phyloP scores from a whole-genome alignment of 2,888 invertebrate species.

The Hirtodrosophila alboralis region DNA sequence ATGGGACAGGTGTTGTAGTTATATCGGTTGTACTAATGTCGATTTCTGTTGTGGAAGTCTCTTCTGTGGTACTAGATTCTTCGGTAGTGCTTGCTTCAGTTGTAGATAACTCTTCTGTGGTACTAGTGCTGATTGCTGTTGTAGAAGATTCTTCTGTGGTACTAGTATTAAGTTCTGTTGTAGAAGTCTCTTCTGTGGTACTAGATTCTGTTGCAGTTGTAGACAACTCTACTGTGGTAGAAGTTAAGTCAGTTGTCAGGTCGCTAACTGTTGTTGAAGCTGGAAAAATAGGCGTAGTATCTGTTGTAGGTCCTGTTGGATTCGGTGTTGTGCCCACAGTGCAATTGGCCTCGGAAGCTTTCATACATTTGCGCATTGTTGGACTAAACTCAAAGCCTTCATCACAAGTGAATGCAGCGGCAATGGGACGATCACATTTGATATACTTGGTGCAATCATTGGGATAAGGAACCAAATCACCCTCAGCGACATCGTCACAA shows the following conservation, averaged over 20 bases:
- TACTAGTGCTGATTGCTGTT: background rate
- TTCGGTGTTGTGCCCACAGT: constrained; percentile 19
- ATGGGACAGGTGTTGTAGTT: constrained; percentile 33
- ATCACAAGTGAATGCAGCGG: constrained; percentile 53
- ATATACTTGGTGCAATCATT: constrained; percentile 73
- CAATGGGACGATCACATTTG: constrained; percentile 58
- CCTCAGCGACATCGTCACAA: constrained; percentile 50
- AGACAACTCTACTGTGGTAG: too few relatives aligned
- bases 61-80: background rate
- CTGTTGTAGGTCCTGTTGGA: constrained; percentile 4
- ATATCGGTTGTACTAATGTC: background rate
- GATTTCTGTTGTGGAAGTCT: background rate
- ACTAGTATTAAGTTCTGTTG: background rate
- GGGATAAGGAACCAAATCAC: constrained; percentile 63
- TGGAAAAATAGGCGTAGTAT: constrained; percentile 7
- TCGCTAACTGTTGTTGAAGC: constrained; percentile 4
- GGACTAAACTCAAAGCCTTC: constrained; percentile 67
- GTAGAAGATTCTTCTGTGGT: constrained; percentile 8
- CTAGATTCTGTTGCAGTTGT: constrained; percentile 9
- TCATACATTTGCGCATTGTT: constrained; percentile 49
- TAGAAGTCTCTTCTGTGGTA: background rate
- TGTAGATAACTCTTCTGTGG: constrained; percentile 9
- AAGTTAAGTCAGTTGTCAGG: constrained; percentile 1
- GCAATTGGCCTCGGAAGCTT: constrained; percentile 64
- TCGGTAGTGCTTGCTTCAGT: constrained; percentile 12